Evolutionary conservation across 2,888 invertebrate genomes (phyloP), one percentile per base, ranked within the genome.

Genomic region (Neoscelio sp.): DNA sequence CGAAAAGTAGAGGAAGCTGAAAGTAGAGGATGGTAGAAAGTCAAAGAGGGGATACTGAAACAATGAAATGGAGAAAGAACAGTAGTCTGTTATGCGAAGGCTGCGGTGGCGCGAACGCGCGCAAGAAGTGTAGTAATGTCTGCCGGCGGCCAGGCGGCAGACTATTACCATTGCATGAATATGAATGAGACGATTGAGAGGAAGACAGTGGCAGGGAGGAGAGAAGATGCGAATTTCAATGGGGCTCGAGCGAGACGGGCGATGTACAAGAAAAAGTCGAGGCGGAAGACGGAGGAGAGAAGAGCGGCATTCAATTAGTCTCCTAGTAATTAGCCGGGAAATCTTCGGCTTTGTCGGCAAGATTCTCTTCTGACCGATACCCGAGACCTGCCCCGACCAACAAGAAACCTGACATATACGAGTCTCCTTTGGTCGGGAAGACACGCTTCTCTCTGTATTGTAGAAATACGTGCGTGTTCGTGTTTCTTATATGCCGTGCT

Each of bases 251-350:
- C 23, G 67, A 54, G 56, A 46, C 48, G 30, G 58, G 30, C 48
- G 68, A 5, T 18, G 42, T 35, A 33, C 28, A 40, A 23, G 28
- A 23, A 50, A 30, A 20, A 44, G 54, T 12, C 5, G 42, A 38
- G 40, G 58, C 40, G 58, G 67, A 67, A 67, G 74, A 50, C 46
- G 71, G 68, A 46, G 83, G 76, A 78, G 82, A 82, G 81, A 82
- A 81, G 85, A 85, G 83, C 86, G 85, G 89, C 89, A 90, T 90
- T 90, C 90, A 90, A 90, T 90, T 90, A 90, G 90, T 89, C 89
- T 87, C 87, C 85, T 87, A 87, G 90, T 90, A 90, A 90, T 90
- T 90, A 90, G 90, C 89, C 87, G 90, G 90, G 89, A 90, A 90
- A 90, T 89, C 89, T 89, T 88, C 82, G 84, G 87, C 87, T 87